Evolutionary conservation across 2,888 invertebrate species (phyloP).

Genomic region (Pterobdella sp.): DNA sequence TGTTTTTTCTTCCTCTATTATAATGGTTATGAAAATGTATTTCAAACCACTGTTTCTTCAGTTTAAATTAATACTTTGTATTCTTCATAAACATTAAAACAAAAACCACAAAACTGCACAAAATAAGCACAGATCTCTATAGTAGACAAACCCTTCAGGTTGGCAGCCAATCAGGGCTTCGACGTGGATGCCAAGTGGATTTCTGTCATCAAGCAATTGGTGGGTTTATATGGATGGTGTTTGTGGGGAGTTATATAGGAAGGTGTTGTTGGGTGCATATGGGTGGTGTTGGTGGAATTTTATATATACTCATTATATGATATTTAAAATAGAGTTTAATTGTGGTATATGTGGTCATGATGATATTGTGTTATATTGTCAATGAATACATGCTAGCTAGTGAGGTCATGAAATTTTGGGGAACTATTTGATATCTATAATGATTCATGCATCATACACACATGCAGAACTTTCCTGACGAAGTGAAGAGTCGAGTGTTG

Average conservation of each 20-base stretch:
- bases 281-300: background rate
- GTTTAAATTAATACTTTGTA: too few relatives aligned
- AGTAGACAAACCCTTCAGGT: too few relatives aligned
- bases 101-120: too few relatives aligned
- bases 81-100: too few relatives aligned
- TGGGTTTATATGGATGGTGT: constrained; percentile 30
- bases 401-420: too few relatives aligned
- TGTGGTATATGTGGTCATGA: background rate
- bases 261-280: background rate
- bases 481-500: background rate
- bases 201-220: constrained; percentile 70
- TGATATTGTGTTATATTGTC: background rate
- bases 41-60: too few relatives aligned
- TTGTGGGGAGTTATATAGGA: background rate
- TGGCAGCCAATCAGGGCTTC: constrained; percentile 89
- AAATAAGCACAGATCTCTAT: too few relatives aligned
- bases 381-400: background rate
- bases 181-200: constrained; percentile 93
- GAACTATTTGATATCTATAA: too few relatives aligned
- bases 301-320: background rate
- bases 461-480: constrained; percentile 19
- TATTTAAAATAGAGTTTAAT: background rate
- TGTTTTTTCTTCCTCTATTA: too few relatives aligned
- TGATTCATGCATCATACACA: background rate
- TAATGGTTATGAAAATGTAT: too few relatives aligned